phyloP scores from a whole-genome alignment of 2,888 invertebrate species.

The Chymomyza amoena region DNA sequence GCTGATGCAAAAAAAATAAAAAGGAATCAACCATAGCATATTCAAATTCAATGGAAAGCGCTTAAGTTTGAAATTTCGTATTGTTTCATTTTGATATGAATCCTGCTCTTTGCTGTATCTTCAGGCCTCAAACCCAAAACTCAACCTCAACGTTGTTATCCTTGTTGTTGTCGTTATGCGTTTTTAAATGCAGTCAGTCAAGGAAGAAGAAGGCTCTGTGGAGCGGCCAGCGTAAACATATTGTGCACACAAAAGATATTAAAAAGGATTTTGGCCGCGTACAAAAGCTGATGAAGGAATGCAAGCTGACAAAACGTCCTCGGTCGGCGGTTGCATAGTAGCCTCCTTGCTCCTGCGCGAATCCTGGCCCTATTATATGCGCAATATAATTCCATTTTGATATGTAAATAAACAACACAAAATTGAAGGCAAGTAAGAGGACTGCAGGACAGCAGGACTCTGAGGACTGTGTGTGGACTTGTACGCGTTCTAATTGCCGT shows the following conservation, averaged over 20 bases:
- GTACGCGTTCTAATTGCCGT: constrained; percentile 59
- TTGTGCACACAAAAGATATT: constrained; percentile 59
- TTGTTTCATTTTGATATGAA: background rate
- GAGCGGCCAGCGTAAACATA: constrained; percentile 30
- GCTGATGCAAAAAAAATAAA: background rate
- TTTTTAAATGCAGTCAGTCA: constrained; percentile 30
- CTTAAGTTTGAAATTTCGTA: background rate
- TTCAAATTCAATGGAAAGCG: background rate
- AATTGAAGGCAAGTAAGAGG: constrained; percentile 15
- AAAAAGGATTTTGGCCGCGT: constrained; percentile 47
- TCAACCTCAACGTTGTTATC: constrained; percentile 15
- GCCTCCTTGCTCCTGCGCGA: background rate
- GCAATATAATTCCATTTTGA: constrained; percentile 62
- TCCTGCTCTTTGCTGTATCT: background rate
- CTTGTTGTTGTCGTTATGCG: constrained; percentile 42
- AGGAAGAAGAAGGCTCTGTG: background rate
- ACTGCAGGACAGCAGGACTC: background rate
- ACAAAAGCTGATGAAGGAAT: constrained; percentile 47
- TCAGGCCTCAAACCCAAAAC: background rate
- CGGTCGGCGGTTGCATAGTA: constrained; percentile 41
- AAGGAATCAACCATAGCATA: background rate
- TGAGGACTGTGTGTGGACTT: no score
- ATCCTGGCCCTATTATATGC: constrained; percentile 41
- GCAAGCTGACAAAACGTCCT: constrained; percentile 33
- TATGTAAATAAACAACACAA: constrained; percentile 59